Percentiles rank a stretch among this genome's conserved stretches.
Evolutionary conservation across 2,888 invertebrate genomes (phyloP).

Genomic region (Tetheella fluctuosa): DNA sequence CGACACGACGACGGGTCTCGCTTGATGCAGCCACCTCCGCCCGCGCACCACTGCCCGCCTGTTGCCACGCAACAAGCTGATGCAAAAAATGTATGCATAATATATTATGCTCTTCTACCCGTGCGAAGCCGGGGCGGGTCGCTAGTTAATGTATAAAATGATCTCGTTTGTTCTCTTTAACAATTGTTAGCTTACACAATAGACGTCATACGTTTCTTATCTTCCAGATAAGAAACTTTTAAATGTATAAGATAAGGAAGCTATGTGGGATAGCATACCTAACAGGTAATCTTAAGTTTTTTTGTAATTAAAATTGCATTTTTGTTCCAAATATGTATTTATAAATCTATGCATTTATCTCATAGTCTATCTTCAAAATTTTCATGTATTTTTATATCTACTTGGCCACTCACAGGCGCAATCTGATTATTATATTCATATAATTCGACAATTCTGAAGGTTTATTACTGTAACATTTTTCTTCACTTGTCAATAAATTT

Average conservation of each 20-base stretch:
- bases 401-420: slow-evolving; percentile 18
- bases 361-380: slow-evolving; percentile 45
- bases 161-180: neutral
- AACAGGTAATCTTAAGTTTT: neutral
- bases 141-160: neutral
- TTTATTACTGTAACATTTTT: slow-evolving; percentile 45
- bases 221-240: slow-evolving; percentile 14
- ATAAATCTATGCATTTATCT: slow-evolving; percentile 41
- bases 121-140: too few relatives aligned
- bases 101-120: too few relatives aligned
- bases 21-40: too few relatives aligned
- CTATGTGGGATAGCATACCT: slow-evolving; percentile 12
- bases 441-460: slow-evolving; percentile 4
- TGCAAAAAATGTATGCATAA: too few relatives aligned
- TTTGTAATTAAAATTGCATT: slow-evolving; percentile 1
- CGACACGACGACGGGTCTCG: too few relatives aligned
- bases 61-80: too few relatives aligned
- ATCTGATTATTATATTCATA: slow-evolving; percentile 30
- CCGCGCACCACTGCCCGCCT: too few relatives aligned
- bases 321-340: too few relatives aligned
- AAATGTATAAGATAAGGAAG: slow-evolving; percentile 31
- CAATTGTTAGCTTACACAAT: too few relatives aligned
- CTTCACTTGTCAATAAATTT: too few relatives aligned
- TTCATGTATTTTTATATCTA: slow-evolving; percentile 21
- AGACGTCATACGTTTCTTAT: slow-evolving; percentile 27